phyloP scores from a whole-genome alignment of 2,797 vertebrate species.

The Cossypha polioptera region DNA sequence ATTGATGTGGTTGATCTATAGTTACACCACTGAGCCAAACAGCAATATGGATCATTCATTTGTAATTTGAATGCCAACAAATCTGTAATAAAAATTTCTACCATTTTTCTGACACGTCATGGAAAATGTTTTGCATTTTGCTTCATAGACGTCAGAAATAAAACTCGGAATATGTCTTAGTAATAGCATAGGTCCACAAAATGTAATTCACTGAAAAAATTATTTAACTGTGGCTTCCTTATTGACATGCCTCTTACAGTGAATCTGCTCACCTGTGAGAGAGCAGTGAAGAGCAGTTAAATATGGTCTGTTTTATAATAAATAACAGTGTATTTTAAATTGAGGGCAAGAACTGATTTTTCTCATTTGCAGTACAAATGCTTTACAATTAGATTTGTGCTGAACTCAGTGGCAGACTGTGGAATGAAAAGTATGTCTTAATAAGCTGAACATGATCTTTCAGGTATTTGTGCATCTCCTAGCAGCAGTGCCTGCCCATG shows the following conservation, averaged over 20 bases:
- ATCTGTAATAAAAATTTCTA: background rate
- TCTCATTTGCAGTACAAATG: background rate
- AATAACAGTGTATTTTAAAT: background rate
- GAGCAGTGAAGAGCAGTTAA: background rate
- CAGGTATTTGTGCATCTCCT: background rate
- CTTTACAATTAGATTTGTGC: background rate
- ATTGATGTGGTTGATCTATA: background rate
- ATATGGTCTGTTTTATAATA: background rate
- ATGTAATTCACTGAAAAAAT: background rate
- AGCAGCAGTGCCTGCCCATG: background rate
- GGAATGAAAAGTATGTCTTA: background rate
- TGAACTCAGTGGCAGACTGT: background rate
- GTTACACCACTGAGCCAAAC: background rate
- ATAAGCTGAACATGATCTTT: background rate
- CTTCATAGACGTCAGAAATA: background rate
- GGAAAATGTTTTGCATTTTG: background rate
- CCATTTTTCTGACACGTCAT: background rate
- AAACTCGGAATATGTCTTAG: background rate
- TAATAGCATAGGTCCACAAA: background rate
- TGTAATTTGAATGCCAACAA: background rate
- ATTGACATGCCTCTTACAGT: background rate
- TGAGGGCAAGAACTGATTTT: background rate
- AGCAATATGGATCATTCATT: background rate
- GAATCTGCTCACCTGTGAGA: slow-evolving; percentile 10
- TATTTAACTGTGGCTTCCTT: background rate